Evolutionary conservation across 2,797 vertebrate species (phyloP), one percentile per base, ranked within the genome.

Genomic region (Synanceia verrucosa): DNA sequence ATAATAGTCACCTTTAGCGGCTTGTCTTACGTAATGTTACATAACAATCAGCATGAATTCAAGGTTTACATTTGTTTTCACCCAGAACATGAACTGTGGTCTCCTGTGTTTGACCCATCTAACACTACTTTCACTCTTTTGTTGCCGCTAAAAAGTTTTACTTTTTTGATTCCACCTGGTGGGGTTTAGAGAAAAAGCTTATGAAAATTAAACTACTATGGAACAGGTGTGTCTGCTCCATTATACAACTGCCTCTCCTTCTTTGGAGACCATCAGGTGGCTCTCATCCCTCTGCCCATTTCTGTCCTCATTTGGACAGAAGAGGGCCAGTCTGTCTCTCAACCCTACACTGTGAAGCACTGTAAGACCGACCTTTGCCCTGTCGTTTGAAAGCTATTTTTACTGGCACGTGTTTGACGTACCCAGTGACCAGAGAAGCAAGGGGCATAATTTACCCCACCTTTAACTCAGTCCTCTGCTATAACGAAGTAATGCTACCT

Each of bases 341-440:
- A 70, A 68, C 64, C 74, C 58, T 73, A 66, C 65, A 70, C 57
- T 56, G 59, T 47, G 39, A 59, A 44, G 68, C 55, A n/a, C 48
- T 52, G 76, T 70, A 24, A 56, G 68, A 29, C 46, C 69, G 77
- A 89, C 82, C 88, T 86, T 58, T 88, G 84, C 50, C 89, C 82
- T 63, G 26, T 76, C 73, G 56, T 73, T 81, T 52, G 52, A 36
- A 50, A 68, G 65, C 84, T 93, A 89, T 89, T 91, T 90, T 89
- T 90, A 90, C 71, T 63, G 81, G 33, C 68, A 78, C 48, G 47
- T 85, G 87, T 70, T 85, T 81, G 73, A 88, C 86, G 73, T 66
- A 65, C 67, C 66, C 64, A 78, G 63, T 65, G 52, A 73, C 71
- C 39, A 65, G 47, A 26, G 7, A 50, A 23, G 44, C 43, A 16